A percentile compares a stretch with the other conserved stretches of the same genome.
phyloP scores from a whole-genome alignment of 2,113 vertebrate species.

The Hemichromis elongatus region DNA sequence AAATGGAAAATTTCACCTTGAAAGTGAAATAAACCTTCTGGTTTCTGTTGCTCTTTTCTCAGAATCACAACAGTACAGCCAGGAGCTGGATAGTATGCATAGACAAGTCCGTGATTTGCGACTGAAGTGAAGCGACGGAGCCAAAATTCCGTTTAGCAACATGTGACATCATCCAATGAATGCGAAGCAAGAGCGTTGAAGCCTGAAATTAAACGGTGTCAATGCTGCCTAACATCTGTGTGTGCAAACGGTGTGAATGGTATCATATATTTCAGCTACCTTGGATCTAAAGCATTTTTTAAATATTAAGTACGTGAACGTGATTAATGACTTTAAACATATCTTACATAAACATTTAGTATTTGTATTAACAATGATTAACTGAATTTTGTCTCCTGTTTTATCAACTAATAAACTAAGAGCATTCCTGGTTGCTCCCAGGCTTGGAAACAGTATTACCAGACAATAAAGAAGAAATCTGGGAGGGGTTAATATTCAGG shows the following conservation, averaged over 20 bases:
- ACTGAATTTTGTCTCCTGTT: not conserved
- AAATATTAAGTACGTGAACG: not conserved
- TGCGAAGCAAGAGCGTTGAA: not conserved
- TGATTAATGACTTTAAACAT: not conserved
- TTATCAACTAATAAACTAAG: not conserved
- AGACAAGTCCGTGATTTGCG: not conserved
- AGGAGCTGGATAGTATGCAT: not conserved
- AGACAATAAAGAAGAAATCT: not conserved
- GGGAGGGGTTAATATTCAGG: not conserved
- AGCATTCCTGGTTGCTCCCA: not conserved
- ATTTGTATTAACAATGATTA: rapidly evolving
- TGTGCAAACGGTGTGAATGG: not conserved
- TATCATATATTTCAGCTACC: not conserved
- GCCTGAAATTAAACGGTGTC: not conserved
- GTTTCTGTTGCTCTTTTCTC: not conserved
- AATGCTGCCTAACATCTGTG: not conserved
- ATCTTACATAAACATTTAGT: not conserved
- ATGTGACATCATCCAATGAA: not conserved
- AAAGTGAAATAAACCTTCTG: not conserved
- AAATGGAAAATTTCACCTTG: not conserved
- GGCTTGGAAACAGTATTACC: not conserved
- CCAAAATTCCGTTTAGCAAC: not conserved
- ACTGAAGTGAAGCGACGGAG: not conserved
- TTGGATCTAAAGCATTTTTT: rapidly evolving
- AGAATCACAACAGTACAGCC: rapidly evolving